Base-by-base conservation (phyloP, 2,888 invertebrate genomes). In the Ichneumoninae sp. region DNA sequence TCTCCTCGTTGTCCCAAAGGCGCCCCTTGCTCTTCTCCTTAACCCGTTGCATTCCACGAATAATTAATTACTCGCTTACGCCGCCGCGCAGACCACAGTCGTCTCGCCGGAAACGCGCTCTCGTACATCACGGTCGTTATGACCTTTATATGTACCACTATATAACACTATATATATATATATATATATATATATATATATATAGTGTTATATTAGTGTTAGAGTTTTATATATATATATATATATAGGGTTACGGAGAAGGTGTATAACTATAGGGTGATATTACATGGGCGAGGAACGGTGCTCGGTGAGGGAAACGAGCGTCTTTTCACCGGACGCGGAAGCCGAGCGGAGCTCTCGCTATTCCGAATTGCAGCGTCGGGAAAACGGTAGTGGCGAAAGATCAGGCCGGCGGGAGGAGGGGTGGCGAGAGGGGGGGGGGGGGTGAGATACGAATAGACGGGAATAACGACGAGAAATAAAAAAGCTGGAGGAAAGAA, bases 241-340 rank as follows among this genome's bases (percentile, higher is more conserved):
- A 47, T 47, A 47, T 47, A 47, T 16, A 16, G 13, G 16, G 40
- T 40, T 40, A 10, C 2, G 4, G 30, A 60, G 54, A 22, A 22
- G 10, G 30, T 60, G 13, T 19, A 50, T 47, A 36, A 65, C 33
- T 75, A 65, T 65, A 30, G 44, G 26, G 47, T 22, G 40, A 30
- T 13, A 10, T 10, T 44, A 22, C 10, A 47, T 22, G 57, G 44
- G 40, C 22, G 68, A 73, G 47, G 57, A 85, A 81, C 84, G 84
- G 84, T 84, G 60, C 65, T 65, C 16, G 26, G 30, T 54, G 54
- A 60, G 22, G 50, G 50, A 74, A 81, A 77, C 30, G 2, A 33
- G 63, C 60, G 47, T 57, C 79, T 83, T 88, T 88, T 88, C 87
- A 83, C 87, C 86, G 86, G 85, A 89, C 79, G 83, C 86, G 87